Evolutionary conservation across 1,140 invertebrate genomes (phyloP).

Genomic region (Pristionchus pacificus): DNA sequence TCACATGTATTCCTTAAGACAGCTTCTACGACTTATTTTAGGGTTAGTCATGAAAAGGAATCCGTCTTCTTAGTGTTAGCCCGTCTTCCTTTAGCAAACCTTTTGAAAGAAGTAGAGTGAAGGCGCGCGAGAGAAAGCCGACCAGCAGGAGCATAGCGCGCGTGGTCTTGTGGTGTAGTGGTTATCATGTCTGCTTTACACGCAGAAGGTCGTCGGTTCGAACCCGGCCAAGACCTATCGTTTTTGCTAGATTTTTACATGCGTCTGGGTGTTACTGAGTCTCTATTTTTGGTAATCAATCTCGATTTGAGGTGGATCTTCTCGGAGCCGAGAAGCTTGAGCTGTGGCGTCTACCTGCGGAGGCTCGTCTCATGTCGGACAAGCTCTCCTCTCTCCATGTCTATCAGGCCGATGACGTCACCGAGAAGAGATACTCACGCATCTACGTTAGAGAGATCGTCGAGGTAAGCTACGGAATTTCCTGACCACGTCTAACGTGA

Average conservation of each 20-base stretch:
- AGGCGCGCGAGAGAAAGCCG: neutral
- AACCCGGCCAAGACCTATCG: too few relatives aligned
- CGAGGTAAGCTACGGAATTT: too few relatives aligned
- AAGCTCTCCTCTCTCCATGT: constrained; percentile 11
- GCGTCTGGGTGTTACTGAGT: neutral
- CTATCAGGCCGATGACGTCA: constrained; percentile 17
- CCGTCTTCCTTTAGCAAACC: too few relatives aligned
- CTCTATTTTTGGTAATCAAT: neutral
- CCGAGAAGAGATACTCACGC: constrained; percentile 20
- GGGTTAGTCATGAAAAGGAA: too few relatives aligned
- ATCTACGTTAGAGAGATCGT: constrained; percentile 22
- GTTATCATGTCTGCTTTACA: too few relatives aligned
- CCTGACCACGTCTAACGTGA: too few relatives aligned
- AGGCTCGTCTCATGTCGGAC: constrained; percentile 9
- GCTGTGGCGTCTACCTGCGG: constrained; percentile 13
- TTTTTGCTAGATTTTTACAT: neutral
- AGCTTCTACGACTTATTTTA: too few relatives aligned
- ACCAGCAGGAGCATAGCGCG: too few relatives aligned
- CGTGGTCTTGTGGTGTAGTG: too few relatives aligned
- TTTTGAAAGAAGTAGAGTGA: neutral
- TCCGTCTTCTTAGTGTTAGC: too few relatives aligned
- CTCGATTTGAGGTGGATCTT: constrained; percentile 10
- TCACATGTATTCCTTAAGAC: neutral
- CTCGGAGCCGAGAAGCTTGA: constrained; percentile 20
- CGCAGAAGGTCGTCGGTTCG: too few relatives aligned